phyloP scores from a whole-genome alignment of 2,113 vertebrate species.

The Petroica traversi region DNA sequence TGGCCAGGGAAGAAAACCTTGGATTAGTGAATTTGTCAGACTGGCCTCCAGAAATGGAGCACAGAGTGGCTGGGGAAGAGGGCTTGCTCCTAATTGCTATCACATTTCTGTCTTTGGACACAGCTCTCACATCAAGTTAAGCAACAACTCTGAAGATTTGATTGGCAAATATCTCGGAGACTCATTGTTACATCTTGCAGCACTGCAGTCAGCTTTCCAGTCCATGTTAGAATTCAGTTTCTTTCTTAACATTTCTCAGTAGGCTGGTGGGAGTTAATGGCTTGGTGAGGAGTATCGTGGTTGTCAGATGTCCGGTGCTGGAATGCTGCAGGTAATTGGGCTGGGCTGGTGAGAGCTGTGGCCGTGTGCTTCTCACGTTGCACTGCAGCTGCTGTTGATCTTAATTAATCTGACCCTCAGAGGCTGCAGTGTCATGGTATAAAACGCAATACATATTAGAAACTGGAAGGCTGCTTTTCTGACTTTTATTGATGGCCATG shows the following conservation, averaged over 20 bases:
- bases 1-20: neutral
- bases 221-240: constrained; percentile 51
- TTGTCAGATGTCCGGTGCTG: constrained; percentile 73
- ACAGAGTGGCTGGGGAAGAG: neutral
- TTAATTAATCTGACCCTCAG: constrained; percentile 82
- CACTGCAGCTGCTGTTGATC: constrained; percentile 81
- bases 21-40: neutral
- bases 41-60: constrained; percentile 14
- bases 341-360: constrained; percentile 69
- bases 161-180: constrained; percentile 65
- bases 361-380: constrained; percentile 75
- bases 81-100: constrained; percentile 34
- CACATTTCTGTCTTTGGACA: constrained; percentile 68
- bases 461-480: constrained; percentile 34
- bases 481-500: neutral
- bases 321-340: constrained; percentile 84
- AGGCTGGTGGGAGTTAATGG: constrained; percentile 61
- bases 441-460: constrained; percentile 26
- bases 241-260: constrained; percentile 50
- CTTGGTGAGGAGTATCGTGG: constrained; percentile 38
- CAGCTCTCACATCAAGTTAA: constrained; percentile 60
- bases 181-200: constrained; percentile 55
- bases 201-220: constrained; percentile 64
- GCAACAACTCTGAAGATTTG: constrained; percentile 71
- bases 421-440: constrained; percentile 69